Conservation (phyloP, 2,797 vertebrate genomes). For the Artibeus lituratus region DNA sequence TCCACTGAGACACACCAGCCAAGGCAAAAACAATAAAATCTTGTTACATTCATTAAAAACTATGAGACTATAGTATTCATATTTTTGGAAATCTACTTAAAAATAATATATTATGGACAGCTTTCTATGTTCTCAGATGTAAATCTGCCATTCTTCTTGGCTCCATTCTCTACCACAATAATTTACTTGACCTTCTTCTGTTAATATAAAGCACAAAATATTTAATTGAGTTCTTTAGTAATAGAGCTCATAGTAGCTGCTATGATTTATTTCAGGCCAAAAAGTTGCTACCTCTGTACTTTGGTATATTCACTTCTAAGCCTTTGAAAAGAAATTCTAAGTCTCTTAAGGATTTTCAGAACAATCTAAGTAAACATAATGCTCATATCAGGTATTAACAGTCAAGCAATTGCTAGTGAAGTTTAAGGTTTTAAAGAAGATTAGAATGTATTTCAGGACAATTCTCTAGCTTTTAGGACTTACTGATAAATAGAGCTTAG, state of each 20-base stretch:
- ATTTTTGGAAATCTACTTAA: background rate
- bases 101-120: background rate
- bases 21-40: background rate
- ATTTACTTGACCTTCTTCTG: background rate
- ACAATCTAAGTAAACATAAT: constrained; percentile 2
- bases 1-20: too few relatives aligned
- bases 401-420: background rate
- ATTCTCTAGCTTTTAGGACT: background rate
- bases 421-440: background rate
- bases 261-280: constrained; percentile 26
- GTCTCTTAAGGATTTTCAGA: background rate
- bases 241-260: background rate
- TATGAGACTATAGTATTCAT: background rate
- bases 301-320: background rate
- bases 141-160: background rate
- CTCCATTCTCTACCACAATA: background rate
- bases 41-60: background rate
- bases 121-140: background rate
- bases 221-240: background rate
- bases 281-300: background rate
- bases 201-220: background rate
- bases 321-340: background rate
- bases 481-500: background rate
- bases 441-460: constrained; percentile 18
- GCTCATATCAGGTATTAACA: background rate